Percentiles rank a stretch among this genome's conserved stretches.
phyloP scores from a whole-genome alignment of 1,140 invertebrate genomes.

The Hestina assimilis region DNA sequence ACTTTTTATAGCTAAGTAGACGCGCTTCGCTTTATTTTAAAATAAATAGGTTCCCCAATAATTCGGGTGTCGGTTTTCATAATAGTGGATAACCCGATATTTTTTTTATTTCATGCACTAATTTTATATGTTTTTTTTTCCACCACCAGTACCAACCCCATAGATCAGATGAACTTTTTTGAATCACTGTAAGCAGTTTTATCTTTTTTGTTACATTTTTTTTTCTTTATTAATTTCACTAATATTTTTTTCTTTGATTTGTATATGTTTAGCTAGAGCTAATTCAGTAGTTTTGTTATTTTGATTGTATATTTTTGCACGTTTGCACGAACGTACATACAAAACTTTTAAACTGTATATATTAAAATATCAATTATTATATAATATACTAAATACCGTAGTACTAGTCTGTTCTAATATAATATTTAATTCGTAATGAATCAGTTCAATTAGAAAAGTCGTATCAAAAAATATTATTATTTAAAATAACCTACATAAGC shows the following conservation, averaged over 20 bases:
- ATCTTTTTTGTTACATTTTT: slow-evolving; percentile 41
- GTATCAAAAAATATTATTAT: too few relatives aligned
- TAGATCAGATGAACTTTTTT: slow-evolving; percentile 78
- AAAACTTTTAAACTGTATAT: too few relatives aligned
- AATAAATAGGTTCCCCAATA: not conserved
- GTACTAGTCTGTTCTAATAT: too few relatives aligned
- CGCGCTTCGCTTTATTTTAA: slow-evolving; percentile 7
- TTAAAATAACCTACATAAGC: too few relatives aligned
- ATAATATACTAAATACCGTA: too few relatives aligned
- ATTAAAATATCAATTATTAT: too few relatives aligned
- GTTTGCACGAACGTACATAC: too few relatives aligned
- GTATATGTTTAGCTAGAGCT: not conserved
- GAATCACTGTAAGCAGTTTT: slow-evolving; percentile 73
- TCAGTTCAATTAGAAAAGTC: too few relatives aligned
- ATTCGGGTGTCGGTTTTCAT: slow-evolving; percentile 24
- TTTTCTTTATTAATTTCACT: slow-evolving; percentile 41
- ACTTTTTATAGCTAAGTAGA: not conserved
- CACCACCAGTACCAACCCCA: slow-evolving; percentile 72
- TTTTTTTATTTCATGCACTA: slow-evolving; percentile 45
- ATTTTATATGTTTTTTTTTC: slow-evolving; percentile 62
- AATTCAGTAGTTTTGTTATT: not conserved
- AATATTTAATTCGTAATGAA: too few relatives aligned
- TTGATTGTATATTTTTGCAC: not conserved
- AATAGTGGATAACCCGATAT: slow-evolving; percentile 30
- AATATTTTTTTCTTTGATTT: slow-evolving; percentile 30